These are phyloP conservation scores for Cremastinae sp. DNA, from an alignment of 2,888 invertebrate genomes.

Conservation along the genomic window DNA sequence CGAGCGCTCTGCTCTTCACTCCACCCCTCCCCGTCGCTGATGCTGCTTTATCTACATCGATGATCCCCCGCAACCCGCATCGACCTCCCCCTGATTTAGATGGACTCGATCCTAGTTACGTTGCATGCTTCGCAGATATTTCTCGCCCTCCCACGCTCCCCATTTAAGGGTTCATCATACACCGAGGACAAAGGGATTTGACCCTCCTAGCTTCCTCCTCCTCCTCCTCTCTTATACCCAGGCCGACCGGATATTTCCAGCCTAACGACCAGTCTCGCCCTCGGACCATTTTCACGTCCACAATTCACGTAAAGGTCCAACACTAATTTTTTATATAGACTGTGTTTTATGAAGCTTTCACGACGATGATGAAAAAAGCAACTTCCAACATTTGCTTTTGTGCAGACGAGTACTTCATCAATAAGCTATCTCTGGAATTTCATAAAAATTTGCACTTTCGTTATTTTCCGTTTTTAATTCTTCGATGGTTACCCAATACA, in stretches of 20 bases:
- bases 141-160: background rate
- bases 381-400: too few relatives aligned
- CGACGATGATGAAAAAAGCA: too few relatives aligned
- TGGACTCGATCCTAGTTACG: conserved; percentile 20
- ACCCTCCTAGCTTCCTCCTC: too few relatives aligned
- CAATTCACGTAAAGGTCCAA: too few relatives aligned
- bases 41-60: background rate
- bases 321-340: too few relatives aligned
- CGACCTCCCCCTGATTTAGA: conserved; percentile 33
- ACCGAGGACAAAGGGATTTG: conserved; percentile 17
- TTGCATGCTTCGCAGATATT: conserved; percentile 4
- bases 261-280: background rate
- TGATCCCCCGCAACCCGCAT: background rate
- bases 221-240: background rate
- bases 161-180: conserved; percentile 8
- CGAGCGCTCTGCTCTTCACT: background rate
- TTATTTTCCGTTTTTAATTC: too few relatives aligned
- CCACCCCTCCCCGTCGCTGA: background rate
- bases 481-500: too few relatives aligned
- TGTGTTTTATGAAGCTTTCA: too few relatives aligned
- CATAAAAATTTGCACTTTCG: too few relatives aligned
- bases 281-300: too few relatives aligned
- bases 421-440: too few relatives aligned
- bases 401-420: too few relatives aligned
- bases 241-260: background rate